Evolutionary conservation across 2,113 vertebrate species (phyloP), one percentile per base, ranked within the genome.

Genomic region (Microtus oregoni): DNA sequence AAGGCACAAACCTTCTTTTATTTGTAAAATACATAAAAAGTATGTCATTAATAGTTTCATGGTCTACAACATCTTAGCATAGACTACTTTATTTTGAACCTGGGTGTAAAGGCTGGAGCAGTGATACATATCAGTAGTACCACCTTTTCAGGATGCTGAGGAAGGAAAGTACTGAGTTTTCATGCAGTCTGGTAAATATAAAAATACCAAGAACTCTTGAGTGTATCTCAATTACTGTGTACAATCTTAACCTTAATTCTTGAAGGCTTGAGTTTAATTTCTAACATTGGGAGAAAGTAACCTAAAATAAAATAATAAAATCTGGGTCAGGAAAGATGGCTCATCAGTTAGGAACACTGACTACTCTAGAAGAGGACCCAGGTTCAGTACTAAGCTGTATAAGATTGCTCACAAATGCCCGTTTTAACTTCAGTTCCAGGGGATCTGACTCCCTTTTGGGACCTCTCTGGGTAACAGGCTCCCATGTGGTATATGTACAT

Each of bases 101-200:
- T 24, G 26, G 52, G 35, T 15, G 78, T 22, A 28, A 47, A 82
- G 68, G 6, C 24, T 20, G 7, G 24, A 14, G 22, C 41, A 58
- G 11, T 8, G 19, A 58, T 30, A 24, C 6, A 35, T 4, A 4
- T 3, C 38, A 32, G 0, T 24, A 61, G 30, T 32, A 1, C 13
- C 28, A 67, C 15, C 8, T 55, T 75, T 5, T 12, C 35, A 83
- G 55, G 10, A 83, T 24, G 44, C 6, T 5, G 68, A 63, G 32
- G 22, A n/a, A 79, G 32, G n/a, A 70, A n/a, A 61, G 15, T 13
- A 35, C 41, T 35, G 26, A 82, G 9, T 38, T 50, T 50, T 32
- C 58, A 19, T 11, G 15, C 4, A 22, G 4, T 32, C 41, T 50
- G 30, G 22, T 8, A 55, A 73, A 28, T 44, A 22, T 50, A 20